Base-by-base conservation (phyloP, 2,797 vertebrate species). In the Carapus acus region DNA sequence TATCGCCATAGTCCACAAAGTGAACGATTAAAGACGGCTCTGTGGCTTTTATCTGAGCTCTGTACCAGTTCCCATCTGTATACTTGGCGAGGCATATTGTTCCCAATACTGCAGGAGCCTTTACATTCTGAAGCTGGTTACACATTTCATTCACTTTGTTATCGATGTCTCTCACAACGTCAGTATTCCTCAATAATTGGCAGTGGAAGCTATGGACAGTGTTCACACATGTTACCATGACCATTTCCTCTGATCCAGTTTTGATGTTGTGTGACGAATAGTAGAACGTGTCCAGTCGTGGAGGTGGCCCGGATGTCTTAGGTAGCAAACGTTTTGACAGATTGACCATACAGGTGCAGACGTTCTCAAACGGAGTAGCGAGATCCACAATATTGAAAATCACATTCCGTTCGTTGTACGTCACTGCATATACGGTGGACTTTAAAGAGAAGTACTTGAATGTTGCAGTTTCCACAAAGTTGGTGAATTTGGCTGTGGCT, bases 1-100 rank as follows among this genome's bases (percentile, higher is more conserved):
- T 90, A 73, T 97, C 90, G 0, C 96, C 96, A 67, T 92, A 97
- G 82, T 99, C 96, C 68, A 98, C 94, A 88, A 97, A 98, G 44
- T 94, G 88, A 18, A 97, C 86, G 34, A 85, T 57, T 14, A 77
- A 65, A 1, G 64, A 80, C 7, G 90, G 85, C 1, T 85, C 76
- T 70, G 68, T 79, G 51, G 84, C 81, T 38, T 58, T 83, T 54
- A 94, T 83, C 43, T 90, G 70, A 22, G 88, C 94, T 49, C 96
- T 90, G 34, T 96, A 96, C 96, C 95, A 99, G 24, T 86, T 78
- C 23, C 86, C 84, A 65, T 99, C 92, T 1, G 75, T 89, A 58
- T 93, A 94, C 67, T 83, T 94, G 1, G 92, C 94, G 74, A 99
- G 91, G 71, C 92, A 99, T 74, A 94, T 60, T 2, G 58, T 85